Conservation (phyloP, 2,888 invertebrate genomes). For the Athripsodes cinereus region DNA sequence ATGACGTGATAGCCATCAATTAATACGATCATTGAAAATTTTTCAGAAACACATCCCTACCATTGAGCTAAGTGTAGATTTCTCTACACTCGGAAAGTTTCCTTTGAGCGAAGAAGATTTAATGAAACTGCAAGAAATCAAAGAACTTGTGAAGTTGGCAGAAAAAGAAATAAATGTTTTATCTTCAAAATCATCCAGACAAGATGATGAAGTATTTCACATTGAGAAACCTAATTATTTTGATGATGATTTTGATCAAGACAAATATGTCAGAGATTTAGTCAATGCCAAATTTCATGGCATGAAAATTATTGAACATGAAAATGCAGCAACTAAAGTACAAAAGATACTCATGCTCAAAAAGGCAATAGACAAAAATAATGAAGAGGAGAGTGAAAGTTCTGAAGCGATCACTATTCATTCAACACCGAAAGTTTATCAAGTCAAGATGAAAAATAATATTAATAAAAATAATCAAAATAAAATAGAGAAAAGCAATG, state of each 20-base stretch:
- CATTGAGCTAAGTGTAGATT: conserved; percentile 9
- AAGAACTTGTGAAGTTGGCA: conserved; percentile 47
- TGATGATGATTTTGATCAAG: conserved; percentile 47
- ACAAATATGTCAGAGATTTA: conserved; percentile 45
- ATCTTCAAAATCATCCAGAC: conserved; percentile 41
- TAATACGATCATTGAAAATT: too few species aligned
- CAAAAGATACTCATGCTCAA: conserved; percentile 13
- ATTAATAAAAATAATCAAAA: conserved; percentile 28
- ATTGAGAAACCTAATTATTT: conserved; percentile 38
- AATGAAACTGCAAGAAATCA: conserved; percentile 37
- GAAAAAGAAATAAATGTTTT: conserved; percentile 45
- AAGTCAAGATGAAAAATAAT: conserved; percentile 28
- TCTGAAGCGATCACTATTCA: neutral
- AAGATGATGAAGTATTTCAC: conserved; percentile 39
- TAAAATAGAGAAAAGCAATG: neutral
- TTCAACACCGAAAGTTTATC: neutral
- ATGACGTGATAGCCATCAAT: too few species aligned
- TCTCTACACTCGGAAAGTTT: conserved; percentile 44
- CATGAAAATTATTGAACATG: conserved; percentile 26
- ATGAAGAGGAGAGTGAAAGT: conserved; percentile 3
- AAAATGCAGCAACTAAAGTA: conserved; percentile 9
- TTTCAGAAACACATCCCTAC: conserved; percentile 16
- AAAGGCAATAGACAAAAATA: conserved; percentile 6
- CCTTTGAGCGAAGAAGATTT: conserved; percentile 46
- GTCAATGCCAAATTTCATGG: conserved; percentile 49